Percentiles rank a stretch among this genome's conserved stretches.
Conservation (phyloP, 2,113 vertebrate genomes). For the Pygoscelis adeliae region DNA sequence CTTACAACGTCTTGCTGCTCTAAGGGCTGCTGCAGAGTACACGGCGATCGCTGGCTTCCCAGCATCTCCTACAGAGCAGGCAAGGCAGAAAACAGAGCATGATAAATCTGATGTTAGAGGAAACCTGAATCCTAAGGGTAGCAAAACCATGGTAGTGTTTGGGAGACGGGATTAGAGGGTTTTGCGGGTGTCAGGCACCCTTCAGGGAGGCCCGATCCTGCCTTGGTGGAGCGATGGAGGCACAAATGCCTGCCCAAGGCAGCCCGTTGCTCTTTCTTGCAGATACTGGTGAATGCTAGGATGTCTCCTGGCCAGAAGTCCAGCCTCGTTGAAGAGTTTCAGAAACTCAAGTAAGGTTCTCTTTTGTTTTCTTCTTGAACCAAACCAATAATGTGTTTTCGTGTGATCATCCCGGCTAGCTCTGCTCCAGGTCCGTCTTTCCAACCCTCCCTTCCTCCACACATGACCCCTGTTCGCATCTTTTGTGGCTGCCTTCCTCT, state of each 20-base stretch:
- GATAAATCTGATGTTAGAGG: background rate
- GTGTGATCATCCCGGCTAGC: background rate
- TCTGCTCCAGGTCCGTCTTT: background rate
- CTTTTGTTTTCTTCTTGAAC: background rate
- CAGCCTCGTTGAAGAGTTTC: slow-evolving; percentile 74
- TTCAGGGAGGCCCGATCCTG: background rate
- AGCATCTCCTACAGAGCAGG: background rate
- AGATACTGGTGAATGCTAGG: slow-evolving; percentile 73
- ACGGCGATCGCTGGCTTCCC: background rate
- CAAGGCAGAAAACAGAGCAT: background rate
- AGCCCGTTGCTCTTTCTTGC: background rate
- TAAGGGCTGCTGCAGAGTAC: background rate
- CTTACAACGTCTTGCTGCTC: background rate
- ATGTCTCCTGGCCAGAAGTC: slow-evolving; percentile 76
- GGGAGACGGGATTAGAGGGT: background rate
- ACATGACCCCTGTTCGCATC: fast-evolving
- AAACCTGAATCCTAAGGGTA: background rate
- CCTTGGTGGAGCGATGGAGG: background rate
- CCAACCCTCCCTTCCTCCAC: background rate
- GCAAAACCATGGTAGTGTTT: background rate
- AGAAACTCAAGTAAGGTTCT: slow-evolving; percentile 70
- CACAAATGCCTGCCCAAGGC: background rate
- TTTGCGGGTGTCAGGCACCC: background rate
- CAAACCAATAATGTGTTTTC: background rate
- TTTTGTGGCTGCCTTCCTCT: background rate